Evolutionary conservation across 2,888 invertebrate genomes (phyloP).

Genomic region (Erebia palarica): DNA sequence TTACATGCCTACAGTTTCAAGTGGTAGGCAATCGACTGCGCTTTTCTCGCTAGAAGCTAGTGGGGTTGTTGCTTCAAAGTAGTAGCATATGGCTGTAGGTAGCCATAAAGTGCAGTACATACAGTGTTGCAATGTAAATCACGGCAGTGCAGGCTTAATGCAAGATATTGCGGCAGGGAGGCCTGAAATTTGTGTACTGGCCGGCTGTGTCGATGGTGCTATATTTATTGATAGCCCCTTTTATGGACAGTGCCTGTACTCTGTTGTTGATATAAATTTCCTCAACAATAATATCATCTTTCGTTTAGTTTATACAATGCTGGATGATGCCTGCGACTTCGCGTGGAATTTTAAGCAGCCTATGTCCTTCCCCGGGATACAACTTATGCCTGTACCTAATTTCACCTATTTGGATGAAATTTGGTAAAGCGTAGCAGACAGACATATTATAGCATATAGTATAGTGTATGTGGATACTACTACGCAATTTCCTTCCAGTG

Average conservation of each 20-base stretch:
- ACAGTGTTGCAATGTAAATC: slow-evolving; percentile 57
- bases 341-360: no score
- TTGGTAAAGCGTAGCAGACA: no score
- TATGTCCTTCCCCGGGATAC: no score
- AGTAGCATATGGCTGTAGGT: slow-evolving; percentile 10
- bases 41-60: no score
- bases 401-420: no score
- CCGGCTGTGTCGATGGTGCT: slow-evolving; percentile 29
- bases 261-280: slow-evolving; percentile 5
- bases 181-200: slow-evolving; percentile 36
- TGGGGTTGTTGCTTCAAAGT: not conserved
- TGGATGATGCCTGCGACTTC: no score
- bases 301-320: slow-evolving; percentile 7
- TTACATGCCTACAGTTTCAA: no score
- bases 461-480: no score
- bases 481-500: no score
- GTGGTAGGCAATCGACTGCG: no score
- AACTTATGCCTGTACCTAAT: no score
- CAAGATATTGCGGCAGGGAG: slow-evolving; percentile 33
- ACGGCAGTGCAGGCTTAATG: slow-evolving; percentile 47
- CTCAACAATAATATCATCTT: not conserved
- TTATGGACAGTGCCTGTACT: not conserved
- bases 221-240: slow-evolving; percentile 31
- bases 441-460: no score
- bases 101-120: slow-evolving; percentile 33